Percentiles rank a stretch among this genome's conserved stretches.
Evolutionary conservation across 2,888 invertebrate species (phyloP).

Genomic region (Leucophenga maculata): DNA sequence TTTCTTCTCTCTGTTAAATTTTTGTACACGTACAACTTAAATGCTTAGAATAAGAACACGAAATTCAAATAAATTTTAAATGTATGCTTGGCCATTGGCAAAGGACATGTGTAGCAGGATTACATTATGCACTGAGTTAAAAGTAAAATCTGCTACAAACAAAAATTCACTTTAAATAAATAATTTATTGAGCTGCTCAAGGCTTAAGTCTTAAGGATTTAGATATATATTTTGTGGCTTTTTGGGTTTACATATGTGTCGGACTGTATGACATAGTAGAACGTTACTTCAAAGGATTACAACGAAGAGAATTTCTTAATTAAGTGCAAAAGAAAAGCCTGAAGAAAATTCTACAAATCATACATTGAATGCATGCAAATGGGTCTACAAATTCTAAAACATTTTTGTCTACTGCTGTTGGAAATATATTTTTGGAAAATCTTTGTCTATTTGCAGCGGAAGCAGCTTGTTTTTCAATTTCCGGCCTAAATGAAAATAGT

Average conservation of each 20-base stretch:
- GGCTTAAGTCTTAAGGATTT: conserved; percentile 7
- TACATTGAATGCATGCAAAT: too few relatives aligned
- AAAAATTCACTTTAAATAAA: conserved; percentile 59
- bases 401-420: neutral
- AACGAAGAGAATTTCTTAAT: conserved; percentile 8
- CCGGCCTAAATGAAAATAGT: too few relatives aligned
- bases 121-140: too few relatives aligned
- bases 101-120: neutral
- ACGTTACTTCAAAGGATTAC: conserved; percentile 8
- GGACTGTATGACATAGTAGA: neutral
- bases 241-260: neutral
- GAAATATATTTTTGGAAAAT: neutral
- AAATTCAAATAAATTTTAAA: conserved; percentile 53
- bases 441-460: neutral
- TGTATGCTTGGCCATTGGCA: conserved; percentile 39
- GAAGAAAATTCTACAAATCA: too few relatives aligned
- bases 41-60: neutral
- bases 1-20: neutral
- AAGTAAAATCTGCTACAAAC: conserved; percentile 51
- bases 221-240: neutral
- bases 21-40: neutral
- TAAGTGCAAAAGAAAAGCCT: conserved; percentile 9
- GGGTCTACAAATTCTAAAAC: too few relatives aligned
- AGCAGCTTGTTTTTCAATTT: too few relatives aligned
- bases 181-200: conserved; percentile 57